phyloP scores from a whole-genome alignment of 64 coral and sea anemone species.

The Exaiptasia diaphana region DNA sequence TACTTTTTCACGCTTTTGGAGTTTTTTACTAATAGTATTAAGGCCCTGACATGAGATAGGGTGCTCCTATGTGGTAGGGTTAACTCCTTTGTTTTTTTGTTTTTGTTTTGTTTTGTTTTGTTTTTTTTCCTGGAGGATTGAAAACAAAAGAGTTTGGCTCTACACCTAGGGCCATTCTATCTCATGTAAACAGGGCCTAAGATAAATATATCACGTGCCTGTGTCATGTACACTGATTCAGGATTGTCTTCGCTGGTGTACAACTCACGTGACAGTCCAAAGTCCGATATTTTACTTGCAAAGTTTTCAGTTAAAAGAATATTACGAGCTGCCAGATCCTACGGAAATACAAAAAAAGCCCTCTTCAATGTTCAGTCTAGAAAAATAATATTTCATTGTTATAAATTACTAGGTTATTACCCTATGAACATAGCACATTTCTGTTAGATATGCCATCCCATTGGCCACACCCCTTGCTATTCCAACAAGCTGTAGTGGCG shows the following conservation, averaged over 20 bases:
- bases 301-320: constrained; percentile 73
- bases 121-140: no score
- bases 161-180: no score
- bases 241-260: constrained; percentile 47
- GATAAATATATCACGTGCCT: no score
- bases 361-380: no score
- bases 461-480: constrained; percentile 72
- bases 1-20: no score
- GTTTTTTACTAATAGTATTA: no score
- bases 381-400: background rate
- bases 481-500: constrained; percentile 66
- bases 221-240: constrained; percentile 59
- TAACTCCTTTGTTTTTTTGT: no score
- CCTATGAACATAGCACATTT: constrained; percentile 84
- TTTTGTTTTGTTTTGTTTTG: no score
- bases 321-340: constrained; percentile 87
- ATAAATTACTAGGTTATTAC: background rate
- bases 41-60: no score
- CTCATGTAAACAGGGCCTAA: no score
- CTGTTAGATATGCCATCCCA: constrained; percentile 80
- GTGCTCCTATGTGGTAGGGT: no score
- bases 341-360: background rate
- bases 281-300: constrained; percentile 79
- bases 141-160: no score
- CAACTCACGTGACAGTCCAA: constrained; percentile 86